Evolutionary conservation across 2,797 vertebrate genomes (phyloP), one percentile per base, ranked within the genome.

Genomic region (Sciurus carolinensis): DNA sequence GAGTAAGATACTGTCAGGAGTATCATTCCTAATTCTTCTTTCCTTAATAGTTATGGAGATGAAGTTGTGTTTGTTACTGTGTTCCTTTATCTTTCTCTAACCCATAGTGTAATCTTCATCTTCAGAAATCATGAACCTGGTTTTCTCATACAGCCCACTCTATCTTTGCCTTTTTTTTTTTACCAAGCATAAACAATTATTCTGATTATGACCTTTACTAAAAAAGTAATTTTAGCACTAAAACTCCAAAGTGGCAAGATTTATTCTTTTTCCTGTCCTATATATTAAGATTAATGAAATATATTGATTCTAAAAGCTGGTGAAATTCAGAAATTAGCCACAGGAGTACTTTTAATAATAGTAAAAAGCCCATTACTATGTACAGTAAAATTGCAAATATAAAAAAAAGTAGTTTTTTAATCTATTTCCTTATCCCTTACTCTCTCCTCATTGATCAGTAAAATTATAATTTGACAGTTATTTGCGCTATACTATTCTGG

Each of bases 361-460:
- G 26, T 52, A 10, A 77, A 92, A 84, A 87, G 18, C 1, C 24
- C 20, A 62, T 85, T 75, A 82, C 10, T 73, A 91, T 73, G 18
- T 44, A 85, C 20, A 69, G 30, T 36, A 83, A 72, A 82, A 64
- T 90, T 69, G 36, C 17, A 77, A 90, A n/a, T 91, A 73, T 44
- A 22, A 44, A 90, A 86, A 85, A 95, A 47, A 52, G 66, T 18
- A 87, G 36, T 28, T 62, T 67, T 83, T 83, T 67, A 87, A 94
- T 59, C 6, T 6, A 87, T 17, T 36, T 90, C 52, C 13, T 8
- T 18, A 64, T 5, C 15, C 47, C 17, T 87, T 33, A 67, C 26
- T 83, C 50, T 13, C 20, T 57, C 28, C 47, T 86, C 24, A 73
- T 76, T 86, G 47, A 44, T n/a, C 15, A 54, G 4, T 88, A 64